Percentiles rank a stretch among this genome's conserved stretches.
phyloP scores from a whole-genome alignment of 2,113 vertebrate genomes.

The Grallaria varia region DNA sequence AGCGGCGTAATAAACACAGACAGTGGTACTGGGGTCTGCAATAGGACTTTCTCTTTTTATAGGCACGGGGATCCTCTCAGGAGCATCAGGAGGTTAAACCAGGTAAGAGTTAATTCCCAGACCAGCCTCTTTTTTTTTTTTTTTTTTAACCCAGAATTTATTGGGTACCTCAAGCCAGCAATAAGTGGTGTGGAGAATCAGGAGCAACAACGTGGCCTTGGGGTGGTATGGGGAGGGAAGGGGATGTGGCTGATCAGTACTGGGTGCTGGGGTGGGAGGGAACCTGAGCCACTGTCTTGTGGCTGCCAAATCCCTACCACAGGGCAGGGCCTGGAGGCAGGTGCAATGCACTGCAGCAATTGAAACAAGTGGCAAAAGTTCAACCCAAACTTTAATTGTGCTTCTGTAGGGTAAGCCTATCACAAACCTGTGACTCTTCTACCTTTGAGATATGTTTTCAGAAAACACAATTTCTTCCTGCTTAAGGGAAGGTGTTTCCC shows the following conservation, averaged over 20 bases:
- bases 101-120: conserved; percentile 16
- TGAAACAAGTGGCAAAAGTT: neutral
- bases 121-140: rapidly evolving
- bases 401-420: neutral
- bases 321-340: neutral
- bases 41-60: neutral
- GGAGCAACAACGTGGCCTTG: neutral
- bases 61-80: neutral
- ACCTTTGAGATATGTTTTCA: neutral
- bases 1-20: rapidly evolving
- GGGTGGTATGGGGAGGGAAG: neutral
- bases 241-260: neutral
- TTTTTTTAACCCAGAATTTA: too few species aligned
- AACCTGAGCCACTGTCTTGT: neutral
- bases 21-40: neutral
- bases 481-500: neutral
- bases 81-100: neutral
- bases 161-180: neutral
- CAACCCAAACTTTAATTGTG: neutral
- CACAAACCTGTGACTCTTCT: rapidly evolving
- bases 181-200: neutral
- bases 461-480: neutral
- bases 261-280: neutral
- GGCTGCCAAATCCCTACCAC: neutral
- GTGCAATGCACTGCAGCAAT: neutral